These are phyloP conservation scores for Lasioglossum figueresi DNA, from an alignment of 2,888 invertebrate species.

Conservation along the genomic window DNA sequence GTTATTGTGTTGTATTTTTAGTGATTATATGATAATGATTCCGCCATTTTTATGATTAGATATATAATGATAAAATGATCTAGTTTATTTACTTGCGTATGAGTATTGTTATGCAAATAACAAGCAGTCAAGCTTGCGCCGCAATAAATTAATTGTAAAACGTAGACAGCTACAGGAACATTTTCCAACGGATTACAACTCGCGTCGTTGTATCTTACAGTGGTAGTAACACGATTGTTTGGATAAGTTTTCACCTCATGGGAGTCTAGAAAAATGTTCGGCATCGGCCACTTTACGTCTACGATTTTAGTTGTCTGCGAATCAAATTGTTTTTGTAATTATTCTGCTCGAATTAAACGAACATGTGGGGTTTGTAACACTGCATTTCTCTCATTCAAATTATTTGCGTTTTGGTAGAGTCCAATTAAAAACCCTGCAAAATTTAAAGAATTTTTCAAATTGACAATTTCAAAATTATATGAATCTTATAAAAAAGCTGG, in stretches of 20 bases:
- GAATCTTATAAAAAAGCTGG: no score
- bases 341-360: background rate
- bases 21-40: background rate
- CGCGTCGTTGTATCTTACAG: conserved; percentile 90
- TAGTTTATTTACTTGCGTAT: conserved; percentile 82
- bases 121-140: conserved; percentile 91
- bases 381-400: background rate
- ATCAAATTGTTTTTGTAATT: background rate
- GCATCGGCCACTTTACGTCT: conserved; percentile 93
- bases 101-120: conserved; percentile 86
- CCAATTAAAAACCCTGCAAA: background rate
- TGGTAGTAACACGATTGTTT: conserved; percentile 89
- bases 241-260: conserved; percentile 93
- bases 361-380: background rate
- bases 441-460: no score
- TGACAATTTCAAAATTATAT: no score
- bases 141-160: conserved; percentile 91
- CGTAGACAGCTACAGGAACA: conserved; percentile 86
- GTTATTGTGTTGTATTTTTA: no score
- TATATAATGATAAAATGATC: background rate
- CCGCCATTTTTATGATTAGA: background rate
- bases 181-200: conserved; percentile 85
- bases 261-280: conserved; percentile 89
- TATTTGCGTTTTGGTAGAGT: background rate
- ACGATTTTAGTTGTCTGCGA: conserved; percentile 84